Evolutionary conservation across 2,797 vertebrate genomes (phyloP).

Genomic region (Rhinichthys osculus): DNA sequence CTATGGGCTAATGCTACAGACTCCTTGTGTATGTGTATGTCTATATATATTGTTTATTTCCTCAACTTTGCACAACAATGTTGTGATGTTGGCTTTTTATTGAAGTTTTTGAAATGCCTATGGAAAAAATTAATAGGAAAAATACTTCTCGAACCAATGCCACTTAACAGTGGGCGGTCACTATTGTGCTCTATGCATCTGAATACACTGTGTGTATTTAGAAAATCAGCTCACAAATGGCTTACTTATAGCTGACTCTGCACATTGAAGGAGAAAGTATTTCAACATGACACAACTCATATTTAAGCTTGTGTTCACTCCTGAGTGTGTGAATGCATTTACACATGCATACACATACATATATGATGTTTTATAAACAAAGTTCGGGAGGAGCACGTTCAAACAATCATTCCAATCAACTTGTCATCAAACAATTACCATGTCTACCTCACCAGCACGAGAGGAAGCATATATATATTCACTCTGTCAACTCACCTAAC

Average conservation of each 20-base stretch:
- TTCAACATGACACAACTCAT: conserved; percentile 10
- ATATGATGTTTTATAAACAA: no score
- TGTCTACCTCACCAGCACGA: no score
- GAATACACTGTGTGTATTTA: neutral
- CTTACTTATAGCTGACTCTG: conserved; percentile 21
- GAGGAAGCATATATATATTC: no score
- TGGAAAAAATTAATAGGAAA: neutral
- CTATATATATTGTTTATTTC: neutral
- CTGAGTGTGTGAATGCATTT: conserved; percentile 23
- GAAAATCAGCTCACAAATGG: conserved; percentile 1
- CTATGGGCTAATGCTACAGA: neutral
- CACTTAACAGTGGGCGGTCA: neutral
- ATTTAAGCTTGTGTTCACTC: conserved; percentile 20
- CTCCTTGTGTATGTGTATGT: neutral
- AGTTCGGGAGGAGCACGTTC: no score
- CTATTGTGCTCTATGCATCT: conserved; percentile 17
- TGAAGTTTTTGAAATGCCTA: neutral
- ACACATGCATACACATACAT: conserved; percentile 23
- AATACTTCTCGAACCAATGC: neutral
- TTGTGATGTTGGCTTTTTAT: no score
- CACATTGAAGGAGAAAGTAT: neutral
- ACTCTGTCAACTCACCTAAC: no score
- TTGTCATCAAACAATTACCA: no score
- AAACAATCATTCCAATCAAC: no score
- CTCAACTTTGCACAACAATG: no score